Conservation (phyloP, 2,113 vertebrate genomes). For the Pseudopipra pipra region DNA sequence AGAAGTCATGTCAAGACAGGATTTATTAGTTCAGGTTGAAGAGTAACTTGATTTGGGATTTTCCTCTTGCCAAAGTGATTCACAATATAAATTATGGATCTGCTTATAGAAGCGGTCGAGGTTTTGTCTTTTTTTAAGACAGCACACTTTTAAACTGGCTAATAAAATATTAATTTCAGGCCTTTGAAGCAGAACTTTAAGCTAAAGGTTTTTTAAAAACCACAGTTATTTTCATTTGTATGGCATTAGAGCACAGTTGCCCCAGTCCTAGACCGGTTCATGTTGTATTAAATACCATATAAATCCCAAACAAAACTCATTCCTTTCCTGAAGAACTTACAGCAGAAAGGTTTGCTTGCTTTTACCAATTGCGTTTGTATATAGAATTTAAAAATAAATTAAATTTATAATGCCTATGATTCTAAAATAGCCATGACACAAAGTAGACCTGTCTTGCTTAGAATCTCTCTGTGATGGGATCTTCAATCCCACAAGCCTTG, state of each 20-base stretch:
- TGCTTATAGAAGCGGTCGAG: neutral
- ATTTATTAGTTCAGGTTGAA: conserved; percentile 60
- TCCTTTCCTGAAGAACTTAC: neutral
- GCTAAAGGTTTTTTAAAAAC: neutral
- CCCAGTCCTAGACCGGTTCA: neutral
- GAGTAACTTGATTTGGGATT: conserved; percentile 57
- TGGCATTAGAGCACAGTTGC: neutral
- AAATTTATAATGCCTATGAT: neutral
- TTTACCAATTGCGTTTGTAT: neutral
- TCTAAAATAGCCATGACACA: neutral
- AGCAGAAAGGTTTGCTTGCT: neutral
- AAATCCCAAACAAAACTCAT: neutral
- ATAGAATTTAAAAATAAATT: neutral
- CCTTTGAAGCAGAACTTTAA: neutral
- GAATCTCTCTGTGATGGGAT: neutral
- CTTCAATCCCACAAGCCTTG: neutral
- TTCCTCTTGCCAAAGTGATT: conserved; percentile 41
- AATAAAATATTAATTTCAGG: conserved; percentile 2
- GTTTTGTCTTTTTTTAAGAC: conserved; percentile 1
- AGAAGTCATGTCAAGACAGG: conserved; percentile 30
- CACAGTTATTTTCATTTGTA: neutral
- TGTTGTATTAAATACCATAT: neutral
- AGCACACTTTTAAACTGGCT: neutral
- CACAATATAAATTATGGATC: neutral
- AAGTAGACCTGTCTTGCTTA: neutral